phyloP scores from a whole-genome alignment of 1,140 invertebrate species.

The Zaprionus inermis region DNA sequence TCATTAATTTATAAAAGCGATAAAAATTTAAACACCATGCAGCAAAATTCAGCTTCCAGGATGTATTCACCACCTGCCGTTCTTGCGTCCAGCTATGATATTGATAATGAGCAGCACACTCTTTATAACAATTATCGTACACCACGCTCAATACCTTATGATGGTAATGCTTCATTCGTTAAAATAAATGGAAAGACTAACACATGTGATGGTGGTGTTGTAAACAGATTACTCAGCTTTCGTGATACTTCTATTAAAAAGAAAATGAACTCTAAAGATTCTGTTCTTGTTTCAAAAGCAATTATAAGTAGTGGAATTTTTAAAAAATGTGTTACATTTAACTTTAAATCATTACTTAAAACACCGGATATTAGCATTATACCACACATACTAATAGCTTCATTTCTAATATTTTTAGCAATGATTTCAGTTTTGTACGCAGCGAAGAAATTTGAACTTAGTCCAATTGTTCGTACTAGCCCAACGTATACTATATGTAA shows the following conservation, averaged over 20 bases:
- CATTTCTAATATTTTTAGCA: constrained; percentile 63
- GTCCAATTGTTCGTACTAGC: constrained; percentile 51
- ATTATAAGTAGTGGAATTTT: constrained; percentile 36
- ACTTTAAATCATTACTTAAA: constrained; percentile 52
- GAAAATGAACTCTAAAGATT: constrained; percentile 50
- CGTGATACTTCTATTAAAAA: constrained; percentile 62
- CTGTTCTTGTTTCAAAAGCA: constrained; percentile 38
- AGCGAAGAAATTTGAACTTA: constrained; percentile 57
- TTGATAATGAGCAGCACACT: constrained; percentile 55
- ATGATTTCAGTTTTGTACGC: constrained; percentile 66
- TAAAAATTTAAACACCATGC: constrained; percentile 26
- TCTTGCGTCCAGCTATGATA: constrained; percentile 64
- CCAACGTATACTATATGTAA: constrained; percentile 63
- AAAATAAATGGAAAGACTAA: constrained; percentile 49
- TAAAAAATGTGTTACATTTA: constrained; percentile 32
- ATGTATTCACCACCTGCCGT: constrained; percentile 77
- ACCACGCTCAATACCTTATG: constrained; percentile 42
- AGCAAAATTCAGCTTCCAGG: constrained; percentile 46
- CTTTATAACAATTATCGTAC: constrained; percentile 51
- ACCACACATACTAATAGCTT: constrained; percentile 64
- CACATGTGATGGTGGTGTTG: constrained; percentile 61
- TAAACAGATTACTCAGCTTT: constrained; percentile 71
- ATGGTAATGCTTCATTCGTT: constrained; percentile 40
- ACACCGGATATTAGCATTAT: constrained; percentile 61
- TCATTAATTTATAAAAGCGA: constrained; percentile 32